Evolutionary conservation across 2,888 invertebrate species (phyloP).

Genomic region (Pelosia muscerda): DNA sequence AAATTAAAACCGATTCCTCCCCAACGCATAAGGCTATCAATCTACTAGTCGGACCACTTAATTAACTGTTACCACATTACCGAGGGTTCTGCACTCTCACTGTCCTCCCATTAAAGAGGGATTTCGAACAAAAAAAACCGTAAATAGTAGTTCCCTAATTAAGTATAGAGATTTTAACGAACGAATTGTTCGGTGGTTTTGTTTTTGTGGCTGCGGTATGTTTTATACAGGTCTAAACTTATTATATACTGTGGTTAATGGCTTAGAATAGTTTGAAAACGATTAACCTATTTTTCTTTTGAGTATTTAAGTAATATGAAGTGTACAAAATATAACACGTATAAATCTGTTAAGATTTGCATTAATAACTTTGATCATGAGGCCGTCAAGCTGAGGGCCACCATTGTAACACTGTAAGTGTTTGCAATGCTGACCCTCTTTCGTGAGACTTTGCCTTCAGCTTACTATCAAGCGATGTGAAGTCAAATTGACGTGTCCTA

Average conservation of each 20-base stretch:
- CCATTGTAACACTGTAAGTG: too few relatives aligned
- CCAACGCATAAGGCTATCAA: slow-evolving; percentile 52
- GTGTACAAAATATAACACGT: too few relatives aligned
- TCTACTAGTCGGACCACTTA: slow-evolving; percentile 53
- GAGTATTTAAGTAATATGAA: too few relatives aligned
- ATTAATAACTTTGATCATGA: too few relatives aligned
- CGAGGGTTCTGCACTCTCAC: slow-evolving; percentile 33
- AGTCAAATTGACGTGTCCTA: too few relatives aligned
- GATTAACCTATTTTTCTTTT: background rate
- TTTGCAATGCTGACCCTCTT: too few relatives aligned
- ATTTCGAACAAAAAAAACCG: slow-evolving; percentile 23
- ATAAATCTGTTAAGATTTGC: too few relatives aligned
- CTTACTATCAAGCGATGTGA: too few relatives aligned
- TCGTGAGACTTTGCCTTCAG: too few relatives aligned
- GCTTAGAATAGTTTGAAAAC: background rate
- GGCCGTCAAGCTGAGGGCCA: too few relatives aligned
- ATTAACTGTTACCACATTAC: slow-evolving; percentile 43
- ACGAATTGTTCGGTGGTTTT: slow-evolving; percentile 4
- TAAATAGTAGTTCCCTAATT: slow-evolving; percentile 32
- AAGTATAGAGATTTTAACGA: slow-evolving; percentile 38
- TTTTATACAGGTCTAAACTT: background rate
- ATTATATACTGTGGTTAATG: background rate
- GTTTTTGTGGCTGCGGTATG: slow-evolving; percentile 5
- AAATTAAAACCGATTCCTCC: slow-evolving; percentile 31
- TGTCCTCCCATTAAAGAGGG: slow-evolving; percentile 29